These are phyloP conservation scores for Macaria liturata DNA, from an alignment of 2,888 invertebrate species.

Conservation along the genomic window DNA sequence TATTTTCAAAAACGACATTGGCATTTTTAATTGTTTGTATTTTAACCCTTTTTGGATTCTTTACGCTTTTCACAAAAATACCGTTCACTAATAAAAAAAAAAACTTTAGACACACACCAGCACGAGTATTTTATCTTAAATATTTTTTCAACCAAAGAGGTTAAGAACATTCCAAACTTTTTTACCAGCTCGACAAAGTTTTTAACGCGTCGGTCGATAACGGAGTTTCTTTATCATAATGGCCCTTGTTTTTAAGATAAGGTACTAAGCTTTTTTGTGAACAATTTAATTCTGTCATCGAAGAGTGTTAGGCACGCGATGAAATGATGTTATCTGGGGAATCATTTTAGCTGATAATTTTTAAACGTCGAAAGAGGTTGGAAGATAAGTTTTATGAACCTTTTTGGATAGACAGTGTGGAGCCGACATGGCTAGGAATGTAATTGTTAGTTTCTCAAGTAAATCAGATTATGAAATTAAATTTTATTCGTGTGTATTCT, in stretches of 20 bases:
- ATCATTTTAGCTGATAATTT: conserved; percentile 31
- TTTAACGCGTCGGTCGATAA: conserved; percentile 46
- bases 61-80: no score
- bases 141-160: not conserved
- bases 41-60: no score
- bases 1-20: no score
- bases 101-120: no score
- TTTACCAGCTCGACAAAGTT: conserved; percentile 40
- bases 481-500: no score
- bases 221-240: conserved; percentile 60
- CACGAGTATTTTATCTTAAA: not conserved
- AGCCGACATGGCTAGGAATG: no score
- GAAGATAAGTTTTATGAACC: no score
- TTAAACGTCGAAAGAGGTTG: not conserved
- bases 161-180: not conserved
- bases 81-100: no score
- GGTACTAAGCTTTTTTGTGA: conserved; percentile 54
- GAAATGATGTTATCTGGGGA: conserved; percentile 38
- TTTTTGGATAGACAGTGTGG: no score
- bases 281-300: conserved; percentile 46
- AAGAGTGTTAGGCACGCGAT: conserved; percentile 44
- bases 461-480: no score
- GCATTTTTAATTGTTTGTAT: no score
- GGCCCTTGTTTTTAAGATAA: conserved; percentile 61
- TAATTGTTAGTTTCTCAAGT: no score